Conservation (phyloP, 2,888 invertebrate species). For the Apamea crenata region DNA sequence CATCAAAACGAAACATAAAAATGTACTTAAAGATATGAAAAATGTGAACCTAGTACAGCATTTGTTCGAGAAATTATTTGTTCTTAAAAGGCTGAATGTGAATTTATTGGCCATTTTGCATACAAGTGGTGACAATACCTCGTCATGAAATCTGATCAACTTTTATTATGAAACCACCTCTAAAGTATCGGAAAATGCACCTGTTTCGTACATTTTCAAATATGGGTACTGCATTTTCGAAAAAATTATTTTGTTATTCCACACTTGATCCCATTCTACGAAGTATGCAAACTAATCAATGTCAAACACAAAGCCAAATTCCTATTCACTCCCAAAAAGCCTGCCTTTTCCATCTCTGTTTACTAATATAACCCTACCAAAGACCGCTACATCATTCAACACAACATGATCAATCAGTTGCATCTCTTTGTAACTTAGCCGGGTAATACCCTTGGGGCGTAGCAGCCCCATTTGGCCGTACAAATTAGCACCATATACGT, state of each 20-base stretch:
- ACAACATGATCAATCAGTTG: slow-evolving; percentile 48
- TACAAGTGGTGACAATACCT: not conserved
- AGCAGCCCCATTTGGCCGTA: slow-evolving; percentile 61
- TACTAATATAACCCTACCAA: slow-evolving; percentile 30
- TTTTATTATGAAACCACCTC: not conserved
- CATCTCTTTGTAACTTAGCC: slow-evolving; percentile 64
- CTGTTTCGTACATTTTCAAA: not conserved
- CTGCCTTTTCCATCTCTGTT: not conserved
- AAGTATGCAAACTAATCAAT: not conserved
- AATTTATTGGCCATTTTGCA: not conserved
- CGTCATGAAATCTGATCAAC: not conserved
- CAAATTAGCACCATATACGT: slow-evolving; percentile 68
- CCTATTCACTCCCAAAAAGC: slow-evolving; percentile 9
- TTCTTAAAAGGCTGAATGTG: not conserved
- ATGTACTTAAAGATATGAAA: not conserved
- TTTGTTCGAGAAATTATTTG: not conserved
- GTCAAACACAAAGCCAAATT: not conserved
- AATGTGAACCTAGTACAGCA: not conserved
- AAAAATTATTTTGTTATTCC: not conserved
- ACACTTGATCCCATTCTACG: not conserved
- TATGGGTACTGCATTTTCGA: not conserved
- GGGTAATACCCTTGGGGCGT: slow-evolving; percentile 64
- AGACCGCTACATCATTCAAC: slow-evolving; percentile 20
- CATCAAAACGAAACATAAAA: slow-evolving; percentile 30
- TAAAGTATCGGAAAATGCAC: not conserved